Base-by-base conservation (phyloP, 2,888 invertebrate species). In the Chymomyza amoena region DNA sequence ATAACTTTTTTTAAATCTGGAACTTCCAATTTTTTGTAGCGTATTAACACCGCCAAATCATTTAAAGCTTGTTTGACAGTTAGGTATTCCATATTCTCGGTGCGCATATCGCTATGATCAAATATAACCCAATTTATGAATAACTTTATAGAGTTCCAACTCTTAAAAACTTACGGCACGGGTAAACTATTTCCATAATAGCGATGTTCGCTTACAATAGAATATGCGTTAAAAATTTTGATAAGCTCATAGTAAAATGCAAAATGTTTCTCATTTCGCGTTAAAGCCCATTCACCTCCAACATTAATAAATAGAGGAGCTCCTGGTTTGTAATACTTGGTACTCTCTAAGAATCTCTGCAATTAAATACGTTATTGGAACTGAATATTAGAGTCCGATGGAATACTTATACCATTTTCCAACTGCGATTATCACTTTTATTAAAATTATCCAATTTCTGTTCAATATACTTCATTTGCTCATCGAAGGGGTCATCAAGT, bases 151-250 rank as follows among this genome's bases (percentile, higher is more conserved):
- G 18, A 20, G 6, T 13, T 57, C 2, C 20, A 20, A 57, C 52
- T 52, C 54, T n/a, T 52, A 5, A 94, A 94, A 0, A 45, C 39
- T 13, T 13, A 45, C 39, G 39, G 39, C 13, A 45, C 39, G 13
- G 96, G 96, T 75, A 93, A 93, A 74, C 95, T 96, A 54, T 93
- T 83, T 4, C 96, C 96, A 86, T 96, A 96, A 89, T 93, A 96
- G 75, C 96, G 92, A 88, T 96, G 96, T 88, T 96, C 96, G 0
- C 96, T 93, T 78, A 94, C 94, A 86, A 95, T 94, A 80, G 95
- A 91, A 3, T 93, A 93, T 0, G 95, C 96, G 1, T 92, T 90
- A 70, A 94, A 91, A 7, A 89, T 76, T 57, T 86, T 76, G 0
- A 94, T 95, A 79, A 94, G 90, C 57, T 94, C 93, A 70, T 93